Percentiles rank a stretch among this genome's conserved stretches.
phyloP scores from a whole-genome alignment of 2,888 invertebrate species.

The Ochropacha duplaris region DNA sequence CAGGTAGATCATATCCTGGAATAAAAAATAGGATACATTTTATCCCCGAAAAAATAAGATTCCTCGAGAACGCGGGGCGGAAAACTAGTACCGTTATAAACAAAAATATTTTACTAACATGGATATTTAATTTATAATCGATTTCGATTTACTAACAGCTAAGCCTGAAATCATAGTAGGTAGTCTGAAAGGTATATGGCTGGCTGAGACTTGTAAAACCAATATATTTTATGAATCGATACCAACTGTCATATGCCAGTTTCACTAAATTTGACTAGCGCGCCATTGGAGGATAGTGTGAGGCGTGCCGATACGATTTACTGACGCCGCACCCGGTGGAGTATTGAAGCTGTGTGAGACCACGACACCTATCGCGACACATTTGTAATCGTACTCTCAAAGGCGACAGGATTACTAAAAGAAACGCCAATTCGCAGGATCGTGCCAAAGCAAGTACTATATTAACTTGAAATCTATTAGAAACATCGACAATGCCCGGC shows the following conservation, averaged over 20 bases:
- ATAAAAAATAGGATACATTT: too few species aligned
- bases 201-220: too few species aligned
- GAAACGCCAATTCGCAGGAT: conserved; percentile 51
- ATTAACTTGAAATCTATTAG: not conserved
- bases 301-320: conserved; percentile 56
- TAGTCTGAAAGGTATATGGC: too few species aligned
- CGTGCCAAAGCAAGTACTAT: conserved; percentile 7
- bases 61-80: too few species aligned
- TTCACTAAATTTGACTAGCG: conserved; percentile 39
- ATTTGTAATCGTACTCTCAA: conserved; percentile 52
- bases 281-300: conserved; percentile 38
- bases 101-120: too few species aligned
- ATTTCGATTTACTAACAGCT: too few species aligned
- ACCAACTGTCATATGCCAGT: conserved; percentile 31
- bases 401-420: conserved; percentile 31
- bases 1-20: too few species aligned
- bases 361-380: conserved; percentile 32
- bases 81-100: too few species aligned
- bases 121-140: too few species aligned
- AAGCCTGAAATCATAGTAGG: not conserved
- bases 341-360: conserved; percentile 34
- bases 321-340: conserved; percentile 27
- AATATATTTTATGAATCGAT: conserved; percentile 21
- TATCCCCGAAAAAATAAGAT: too few species aligned
- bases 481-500: not conserved